Evolutionary conservation across 30 jellyfish, hydroid and myxozoan species (phyloP), one percentile per base, ranked within the genome.

Genomic region (Nemopilema nomurai): DNA sequence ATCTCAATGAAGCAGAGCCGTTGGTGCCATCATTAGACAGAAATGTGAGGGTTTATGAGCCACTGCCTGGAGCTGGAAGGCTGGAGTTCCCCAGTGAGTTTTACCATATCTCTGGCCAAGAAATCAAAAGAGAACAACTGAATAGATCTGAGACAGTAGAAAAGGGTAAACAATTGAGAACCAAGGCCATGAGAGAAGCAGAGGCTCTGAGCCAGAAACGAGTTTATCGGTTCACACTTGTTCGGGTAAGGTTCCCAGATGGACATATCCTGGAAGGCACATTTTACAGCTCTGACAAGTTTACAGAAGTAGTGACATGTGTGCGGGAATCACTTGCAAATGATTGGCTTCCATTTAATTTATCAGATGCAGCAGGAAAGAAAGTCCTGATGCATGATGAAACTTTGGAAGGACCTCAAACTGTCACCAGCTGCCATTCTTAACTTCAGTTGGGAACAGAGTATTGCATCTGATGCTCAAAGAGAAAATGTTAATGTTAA

Each of bases 201-300:
- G 88, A 78, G 30, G 6, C 66, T 27, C 72, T 62, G 29, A 24
- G 20, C 6, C 51, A 67, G 57, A 86, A 85, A 33, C 74, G 90
- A 22, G 18, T 16, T 28, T 93, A 88, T 74, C 71, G 89, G 76
- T 89, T 62, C 80, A 57, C 87, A 23, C 88, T 93, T 8, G 69
- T 93, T 8, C 86, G 98, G 1, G 69, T 93, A 6, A 65, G 96
- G 24, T 93, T 93, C 85, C 98, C 98, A 23, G 98, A 93, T 84
- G 98, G 96, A 6, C 51, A 24, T 25, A 26, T 93, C 28, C 89
- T 93, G 16, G 97, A 93, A 76, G 98, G 98, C 22, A 85, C 96
- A 41, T 93, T 93, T 80, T 51, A 57, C 66, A 74, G 94, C 76
- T 57, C 74, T 19, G 98, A 89, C 6, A 78, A 57, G 62, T 51